Percentiles rank a stretch among this genome's conserved stretches.
phyloP scores from a whole-genome alignment of 1,140 invertebrate genomes.

The Aphelenchoides avenae region DNA sequence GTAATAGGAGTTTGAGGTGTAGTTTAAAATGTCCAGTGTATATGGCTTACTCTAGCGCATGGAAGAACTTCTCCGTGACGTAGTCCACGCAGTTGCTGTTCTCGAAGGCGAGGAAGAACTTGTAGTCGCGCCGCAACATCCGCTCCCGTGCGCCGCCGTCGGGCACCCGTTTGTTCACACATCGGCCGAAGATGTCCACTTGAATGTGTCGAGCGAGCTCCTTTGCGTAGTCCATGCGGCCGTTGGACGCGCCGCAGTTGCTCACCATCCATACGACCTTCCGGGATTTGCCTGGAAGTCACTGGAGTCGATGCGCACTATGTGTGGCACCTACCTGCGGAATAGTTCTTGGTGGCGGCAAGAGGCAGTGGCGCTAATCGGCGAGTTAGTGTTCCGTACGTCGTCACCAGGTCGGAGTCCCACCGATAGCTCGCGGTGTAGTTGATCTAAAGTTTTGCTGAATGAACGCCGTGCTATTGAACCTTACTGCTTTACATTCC shows the following conservation, averaged over 20 bases:
- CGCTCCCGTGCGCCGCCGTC: neutral
- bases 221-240: conserved; percentile 4
- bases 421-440: conserved; percentile 16
- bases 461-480: conserved; percentile 3
- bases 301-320: too few species aligned
- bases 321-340: too few species aligned
- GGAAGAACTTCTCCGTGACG: too few species aligned
- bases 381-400: conserved; percentile 1
- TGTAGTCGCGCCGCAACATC: conserved; percentile 30
- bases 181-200: conserved; percentile 14
- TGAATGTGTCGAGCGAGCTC: neutral
- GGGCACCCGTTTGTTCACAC: neutral
- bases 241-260: conserved; percentile 18
- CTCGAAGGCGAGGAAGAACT: conserved; percentile 58
- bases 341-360: too few species aligned
- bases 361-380: neutral
- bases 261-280: conserved; percentile 17
- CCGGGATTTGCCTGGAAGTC: neutral
- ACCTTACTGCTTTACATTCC: too few species aligned
- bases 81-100: conserved; percentile 63
- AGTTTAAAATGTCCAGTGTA: too few species aligned
- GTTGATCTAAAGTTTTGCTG: conserved; percentile 9
- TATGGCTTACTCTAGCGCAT: conserved; percentile 12
- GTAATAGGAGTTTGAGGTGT: too few species aligned
- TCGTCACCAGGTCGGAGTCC: conserved; percentile 8